These are phyloP conservation scores for Peromyscus melanophrys DNA, from an alignment of 2,797 vertebrate genomes.

Conservation along the genomic window DNA sequence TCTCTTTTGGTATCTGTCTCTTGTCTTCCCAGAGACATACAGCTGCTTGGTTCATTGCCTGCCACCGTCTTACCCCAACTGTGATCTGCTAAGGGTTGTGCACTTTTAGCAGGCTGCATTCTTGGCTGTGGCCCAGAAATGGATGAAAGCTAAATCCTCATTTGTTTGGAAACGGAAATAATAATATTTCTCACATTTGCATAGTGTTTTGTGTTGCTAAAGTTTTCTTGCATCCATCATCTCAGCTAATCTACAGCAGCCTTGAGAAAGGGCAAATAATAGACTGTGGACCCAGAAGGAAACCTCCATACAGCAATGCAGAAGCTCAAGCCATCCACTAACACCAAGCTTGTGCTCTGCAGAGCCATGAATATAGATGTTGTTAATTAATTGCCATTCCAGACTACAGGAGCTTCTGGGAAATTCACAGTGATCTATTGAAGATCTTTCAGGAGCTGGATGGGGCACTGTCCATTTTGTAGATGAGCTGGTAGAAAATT, in stretches of 20 bases:
- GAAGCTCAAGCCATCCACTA: neutral
- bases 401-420: neutral
- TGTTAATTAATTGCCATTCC: constrained; percentile 49
- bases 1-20: constrained; percentile 65
- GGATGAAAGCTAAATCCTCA: constrained; percentile 69
- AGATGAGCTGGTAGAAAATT: neutral
- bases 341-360: neutral
- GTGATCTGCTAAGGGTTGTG: constrained; percentile 72
- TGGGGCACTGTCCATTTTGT: neutral
- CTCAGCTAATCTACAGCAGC: neutral
- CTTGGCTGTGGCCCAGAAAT: constrained; percentile 78
- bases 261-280: neutral
- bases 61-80: constrained; percentile 72
- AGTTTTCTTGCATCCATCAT: constrained; percentile 41
- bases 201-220: constrained; percentile 50
- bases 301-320: neutral
- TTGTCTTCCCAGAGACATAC: constrained; percentile 71
- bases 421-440: neutral
- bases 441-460: neutral
- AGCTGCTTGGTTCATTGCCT: constrained; percentile 84
- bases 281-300: neutral
- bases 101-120: constrained; percentile 66
- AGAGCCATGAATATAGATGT: neutral
- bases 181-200: constrained; percentile 75
- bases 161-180: constrained; percentile 82